These are phyloP conservation scores for Rhincodon typus DNA, from an alignment of 2,797 vertebrate genomes.

Conservation along the genomic window DNA sequence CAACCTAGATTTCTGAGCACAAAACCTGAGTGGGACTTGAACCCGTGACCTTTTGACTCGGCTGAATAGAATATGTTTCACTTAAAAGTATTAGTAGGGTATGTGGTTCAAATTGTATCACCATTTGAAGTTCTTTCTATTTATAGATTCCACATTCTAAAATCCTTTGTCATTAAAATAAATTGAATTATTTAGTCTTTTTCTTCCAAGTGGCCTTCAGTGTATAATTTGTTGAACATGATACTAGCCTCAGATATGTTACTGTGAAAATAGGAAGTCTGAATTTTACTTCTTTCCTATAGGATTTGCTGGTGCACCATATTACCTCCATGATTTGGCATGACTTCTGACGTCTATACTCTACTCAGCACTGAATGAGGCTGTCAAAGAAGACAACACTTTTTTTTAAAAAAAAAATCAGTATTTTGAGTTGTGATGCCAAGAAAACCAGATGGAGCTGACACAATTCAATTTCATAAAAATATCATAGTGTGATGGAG, in stretches of 20 bases:
- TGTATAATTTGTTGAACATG: not conserved
- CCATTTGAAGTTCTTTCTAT: not conserved
- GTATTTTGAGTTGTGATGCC: not conserved
- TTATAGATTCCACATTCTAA: not conserved
- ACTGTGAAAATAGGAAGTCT: not conserved
- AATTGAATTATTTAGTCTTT: not conserved
- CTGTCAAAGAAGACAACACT: not conserved
- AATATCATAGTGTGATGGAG: not conserved
- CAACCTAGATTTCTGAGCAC: not conserved
- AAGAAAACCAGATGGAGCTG: constrained; percentile 1
- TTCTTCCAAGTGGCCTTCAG: not conserved
- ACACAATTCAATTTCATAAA: not conserved
- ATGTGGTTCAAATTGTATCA: not conserved
- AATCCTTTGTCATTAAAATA: not conserved
- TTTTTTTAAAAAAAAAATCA: not conserved
- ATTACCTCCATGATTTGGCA: not conserved
- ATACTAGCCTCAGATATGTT: not conserved
- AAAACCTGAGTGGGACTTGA: not conserved
- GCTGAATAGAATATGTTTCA: not conserved
- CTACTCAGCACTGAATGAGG: not conserved
- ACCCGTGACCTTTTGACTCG: not conserved
- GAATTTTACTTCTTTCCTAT: not conserved
- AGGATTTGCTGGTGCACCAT: not conserved
- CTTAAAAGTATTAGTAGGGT: not conserved
- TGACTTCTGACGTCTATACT: not conserved